Percentiles rank a stretch among this genome's conserved stretches.
Evolutionary conservation across 1,140 invertebrate species (phyloP).

Genomic region (Venturia canescens): DNA sequence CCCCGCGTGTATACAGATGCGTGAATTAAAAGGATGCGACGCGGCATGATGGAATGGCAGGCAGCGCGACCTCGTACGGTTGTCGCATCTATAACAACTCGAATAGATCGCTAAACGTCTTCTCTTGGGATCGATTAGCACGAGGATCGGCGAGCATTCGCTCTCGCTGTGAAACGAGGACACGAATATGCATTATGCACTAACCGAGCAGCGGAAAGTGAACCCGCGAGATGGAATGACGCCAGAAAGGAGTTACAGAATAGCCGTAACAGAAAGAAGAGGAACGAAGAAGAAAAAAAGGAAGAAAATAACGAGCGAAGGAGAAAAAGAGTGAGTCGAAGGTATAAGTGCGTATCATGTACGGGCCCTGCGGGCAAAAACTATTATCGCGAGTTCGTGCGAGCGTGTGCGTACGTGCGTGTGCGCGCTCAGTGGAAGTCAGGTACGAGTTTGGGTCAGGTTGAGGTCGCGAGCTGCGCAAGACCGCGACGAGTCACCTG

Average conservation of each 20-base stretch:
- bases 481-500: slow-evolving; percentile 57
- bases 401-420: slow-evolving; percentile 12
- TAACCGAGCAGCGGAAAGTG: background rate
- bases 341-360: slow-evolving; percentile 30
- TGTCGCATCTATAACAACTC: slow-evolving; percentile 34
- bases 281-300: background rate
- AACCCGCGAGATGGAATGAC: slow-evolving; percentile 6
- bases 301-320: background rate
- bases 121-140: slow-evolving; percentile 52
- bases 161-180: slow-evolving; percentile 16
- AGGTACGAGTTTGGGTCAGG: slow-evolving; percentile 60
- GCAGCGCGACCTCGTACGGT: slow-evolving; percentile 55
- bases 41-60: slow-evolving; percentile 54
- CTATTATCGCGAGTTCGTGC: slow-evolving; percentile 35
- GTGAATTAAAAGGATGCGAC: slow-evolving; percentile 44
- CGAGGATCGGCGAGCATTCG: slow-evolving; percentile 33
- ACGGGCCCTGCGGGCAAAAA: slow-evolving; percentile 17
- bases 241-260: slow-evolving; percentile 16
- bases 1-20: slow-evolving; percentile 20
- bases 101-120: slow-evolving; percentile 30
- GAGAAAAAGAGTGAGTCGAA: slow-evolving; percentile 14
- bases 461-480: slow-evolving; percentile 54
- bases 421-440: slow-evolving; percentile 51
- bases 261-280: slow-evolving; percentile 6
- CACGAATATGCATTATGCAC: slow-evolving; percentile 13